phyloP scores from a whole-genome alignment of 2,113 vertebrate species.

The Colaptes auratus region DNA sequence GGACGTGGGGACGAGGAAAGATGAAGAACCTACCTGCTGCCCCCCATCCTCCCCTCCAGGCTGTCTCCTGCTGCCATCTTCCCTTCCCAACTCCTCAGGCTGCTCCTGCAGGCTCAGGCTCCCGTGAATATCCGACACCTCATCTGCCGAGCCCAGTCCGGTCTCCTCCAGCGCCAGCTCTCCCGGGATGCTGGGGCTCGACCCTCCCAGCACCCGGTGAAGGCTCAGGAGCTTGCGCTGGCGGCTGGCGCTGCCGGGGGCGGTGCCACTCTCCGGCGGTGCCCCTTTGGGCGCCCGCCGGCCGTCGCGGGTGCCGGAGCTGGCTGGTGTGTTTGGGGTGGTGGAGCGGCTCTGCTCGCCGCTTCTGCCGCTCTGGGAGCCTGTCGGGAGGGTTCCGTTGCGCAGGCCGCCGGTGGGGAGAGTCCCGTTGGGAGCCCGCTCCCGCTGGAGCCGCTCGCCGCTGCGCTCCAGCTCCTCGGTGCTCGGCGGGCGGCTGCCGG shows the following conservation, averaged over 20 bases:
- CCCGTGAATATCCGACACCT: slow-evolving; percentile 34
- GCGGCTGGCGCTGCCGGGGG: neutral
- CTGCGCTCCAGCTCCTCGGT: slow-evolving; percentile 51
- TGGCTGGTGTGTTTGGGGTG: neutral
- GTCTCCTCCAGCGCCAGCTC: slow-evolving; percentile 43
- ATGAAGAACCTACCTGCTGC: slow-evolving; percentile 29
- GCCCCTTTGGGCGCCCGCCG: neutral
- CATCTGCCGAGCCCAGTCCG: slow-evolving; percentile 37
- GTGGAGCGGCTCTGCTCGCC: neutral
- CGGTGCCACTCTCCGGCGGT: neutral
- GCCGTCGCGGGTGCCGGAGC: neutral
- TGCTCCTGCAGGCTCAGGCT: slow-evolving; percentile 44
- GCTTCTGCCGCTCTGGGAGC: neutral
- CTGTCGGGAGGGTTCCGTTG: slow-evolving; percentile 52
- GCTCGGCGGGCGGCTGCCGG: slow-evolving; percentile 62
- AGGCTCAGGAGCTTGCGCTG: slow-evolving; percentile 16
- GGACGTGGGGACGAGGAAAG: accelerated
- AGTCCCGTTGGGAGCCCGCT: slow-evolving; percentile 59
- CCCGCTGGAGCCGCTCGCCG: slow-evolving; percentile 43
- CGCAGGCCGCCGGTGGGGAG: slow-evolving; percentile 17
- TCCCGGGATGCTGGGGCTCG: slow-evolving; percentile 35
- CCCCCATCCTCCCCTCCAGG: neutral
- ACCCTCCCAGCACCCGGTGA: neutral
- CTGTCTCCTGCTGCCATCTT: neutral
- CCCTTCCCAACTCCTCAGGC: neutral